Base-by-base conservation (phyloP, 2,797 vertebrate genomes). In the Denticeps clupeoides region DNA sequence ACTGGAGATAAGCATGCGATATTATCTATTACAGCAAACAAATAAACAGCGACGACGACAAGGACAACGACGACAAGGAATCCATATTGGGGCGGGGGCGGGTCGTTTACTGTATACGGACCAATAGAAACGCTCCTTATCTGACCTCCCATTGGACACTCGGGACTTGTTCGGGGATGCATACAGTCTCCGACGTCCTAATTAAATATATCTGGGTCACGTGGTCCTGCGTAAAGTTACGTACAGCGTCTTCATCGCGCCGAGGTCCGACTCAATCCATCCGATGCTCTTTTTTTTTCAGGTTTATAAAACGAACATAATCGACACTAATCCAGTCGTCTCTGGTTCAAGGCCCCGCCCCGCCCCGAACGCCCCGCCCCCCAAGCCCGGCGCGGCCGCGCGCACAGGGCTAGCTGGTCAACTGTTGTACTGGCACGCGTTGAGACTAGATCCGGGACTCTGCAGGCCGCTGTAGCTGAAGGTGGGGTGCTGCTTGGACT, bases 371-470 rank as follows among this genome's bases (percentile, higher is more conserved):
- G 55, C 65, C 62, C 71, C 65, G 68, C 66, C 69, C 56, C 60
- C 47, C 21, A 60, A 62, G 58, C n/a, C n/a, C n/a, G n/a, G n/a
- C n/a, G n/a, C n/a, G n/a, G n/a, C n/a, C n/a, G n/a, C n/a, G n/a
- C n/a, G n/a, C n/a, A n/a, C n/a, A n/a, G n/a, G 7, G 32, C 38
- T 43, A 63, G 55, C 58, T 78, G 70, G 86, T 97, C 93, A 93
- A 79, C 93, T 97, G 83, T 96, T 97, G 75, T 99, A 99, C 68
- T 99, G 94, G 65, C 94, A 99, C 11, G 94, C 93, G 68, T 95
- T 96, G 60, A 95, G 88, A 53, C 90, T 82, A 3, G 93, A 86
- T 1, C 87, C 88, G 16, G 93, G 90, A 62, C 89, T 91, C 71
- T 95, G 93, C 78, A 97, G 78, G 59, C 89, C 79, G 73, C 90